Conservation (phyloP, 1,140 invertebrate species). For the Drosophila simulans region DNA sequence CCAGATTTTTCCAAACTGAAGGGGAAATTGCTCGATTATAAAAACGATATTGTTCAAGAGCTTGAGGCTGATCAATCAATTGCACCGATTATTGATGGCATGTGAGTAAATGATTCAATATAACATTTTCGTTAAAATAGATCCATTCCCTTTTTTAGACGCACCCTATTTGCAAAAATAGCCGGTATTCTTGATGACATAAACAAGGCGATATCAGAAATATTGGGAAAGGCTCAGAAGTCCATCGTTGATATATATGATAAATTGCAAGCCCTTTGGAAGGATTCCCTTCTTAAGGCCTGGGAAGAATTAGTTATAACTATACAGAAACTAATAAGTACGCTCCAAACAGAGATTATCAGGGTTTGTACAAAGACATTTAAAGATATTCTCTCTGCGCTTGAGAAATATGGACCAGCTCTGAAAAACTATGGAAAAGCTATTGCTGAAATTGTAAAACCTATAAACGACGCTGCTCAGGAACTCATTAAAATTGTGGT, state of each 20-base stretch:
- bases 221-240: slow-evolving; percentile 85
- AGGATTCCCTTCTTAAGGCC: slow-evolving; percentile 84
- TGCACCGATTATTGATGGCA: slow-evolving; percentile 87
- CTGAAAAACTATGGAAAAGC: slow-evolving; percentile 87
- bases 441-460: slow-evolving; percentile 86
- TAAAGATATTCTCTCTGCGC: slow-evolving; percentile 41
- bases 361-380: slow-evolving; percentile 46
- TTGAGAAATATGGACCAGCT: slow-evolving; percentile 87
- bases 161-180: slow-evolving; percentile 70
- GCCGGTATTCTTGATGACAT: slow-evolving; percentile 85
- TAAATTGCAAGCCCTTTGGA: slow-evolving; percentile 86
- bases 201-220: slow-evolving; percentile 81
- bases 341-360: slow-evolving; percentile 52
- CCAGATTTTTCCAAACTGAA: slow-evolving; percentile 87
- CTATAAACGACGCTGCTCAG: slow-evolving; percentile 85
- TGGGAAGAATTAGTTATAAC: slow-evolving; percentile 60
- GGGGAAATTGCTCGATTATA: slow-evolving; percentile 87
- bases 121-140: background rate
- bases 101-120: slow-evolving; percentile 71
- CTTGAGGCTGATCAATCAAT: slow-evolving; percentile 88
- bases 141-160: slow-evolving; percentile 37
- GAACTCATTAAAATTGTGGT: slow-evolving; percentile 85
- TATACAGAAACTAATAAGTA: slow-evolving; percentile 39
- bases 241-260: slow-evolving; percentile 68
- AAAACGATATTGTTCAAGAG: slow-evolving; percentile 88